Evolutionary conservation across 2,888 invertebrate species (phyloP).

Genomic region (Melanostoma scalare): DNA sequence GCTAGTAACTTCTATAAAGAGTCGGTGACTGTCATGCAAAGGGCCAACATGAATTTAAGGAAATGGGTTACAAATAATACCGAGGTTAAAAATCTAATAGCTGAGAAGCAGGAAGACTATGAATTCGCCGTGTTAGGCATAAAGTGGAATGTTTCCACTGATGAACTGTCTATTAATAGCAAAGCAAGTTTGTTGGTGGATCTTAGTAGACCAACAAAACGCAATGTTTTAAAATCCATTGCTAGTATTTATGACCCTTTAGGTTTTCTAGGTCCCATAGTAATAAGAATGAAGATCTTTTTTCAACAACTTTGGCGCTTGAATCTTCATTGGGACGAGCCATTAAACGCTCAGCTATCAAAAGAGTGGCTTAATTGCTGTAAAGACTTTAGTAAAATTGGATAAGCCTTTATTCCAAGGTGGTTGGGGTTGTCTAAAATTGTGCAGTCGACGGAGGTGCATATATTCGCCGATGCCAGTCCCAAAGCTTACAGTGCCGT

Average conservation of each 20-base stretch:
- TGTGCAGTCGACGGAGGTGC: background rate
- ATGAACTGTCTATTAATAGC: conserved; percentile 1
- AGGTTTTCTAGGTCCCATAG: background rate
- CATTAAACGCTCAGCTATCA: background rate
- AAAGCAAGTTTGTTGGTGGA: conserved; percentile 4
- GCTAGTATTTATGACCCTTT: conserved; percentile 5
- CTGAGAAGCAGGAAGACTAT: background rate
- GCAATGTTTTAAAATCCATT: conserved; percentile 10
- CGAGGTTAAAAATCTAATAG: background rate
- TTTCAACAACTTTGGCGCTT: conserved; percentile 11
- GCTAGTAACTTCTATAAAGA: conserved; percentile 1
- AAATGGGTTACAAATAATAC: conserved; percentile 14
- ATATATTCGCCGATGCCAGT: conserved; percentile 29
- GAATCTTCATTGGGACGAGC: background rate
- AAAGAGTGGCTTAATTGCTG: background rate
- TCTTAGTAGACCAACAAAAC: conserved; percentile 1
- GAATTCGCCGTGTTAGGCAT: conserved; percentile 5
- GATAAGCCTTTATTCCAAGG: background rate
- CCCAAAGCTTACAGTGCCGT: conserved; percentile 22
- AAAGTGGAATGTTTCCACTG: background rate
- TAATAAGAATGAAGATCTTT: conserved; percentile 13
- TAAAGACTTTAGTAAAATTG: background rate
- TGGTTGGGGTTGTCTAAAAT: background rate
- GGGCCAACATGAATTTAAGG: conserved; percentile 11
- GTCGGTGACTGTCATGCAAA: background rate